These are phyloP conservation scores for Drosophila anceps DNA, from an alignment of 2,888 invertebrate genomes.

Conservation along the genomic window DNA sequence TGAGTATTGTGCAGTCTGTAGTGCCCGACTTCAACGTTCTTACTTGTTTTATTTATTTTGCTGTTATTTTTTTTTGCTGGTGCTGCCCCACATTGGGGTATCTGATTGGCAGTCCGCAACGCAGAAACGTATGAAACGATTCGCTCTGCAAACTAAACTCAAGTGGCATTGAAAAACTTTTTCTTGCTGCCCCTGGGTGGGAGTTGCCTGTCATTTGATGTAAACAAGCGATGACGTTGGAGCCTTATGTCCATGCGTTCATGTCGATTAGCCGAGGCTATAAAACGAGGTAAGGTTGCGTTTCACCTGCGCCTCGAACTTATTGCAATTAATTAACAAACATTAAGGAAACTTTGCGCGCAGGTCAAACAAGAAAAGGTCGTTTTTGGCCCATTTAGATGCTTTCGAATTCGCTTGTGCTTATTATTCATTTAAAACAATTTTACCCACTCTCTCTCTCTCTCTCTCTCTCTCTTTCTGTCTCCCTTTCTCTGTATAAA, in stretches of 20 bases:
- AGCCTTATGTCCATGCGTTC: slow-evolving; percentile 31
- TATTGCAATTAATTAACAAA: slow-evolving; percentile 66
- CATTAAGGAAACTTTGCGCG: slow-evolving; percentile 43
- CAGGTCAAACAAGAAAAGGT: slow-evolving; percentile 20
- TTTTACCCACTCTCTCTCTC: slow-evolving; percentile 7
- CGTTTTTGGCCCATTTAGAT: slow-evolving; percentile 31
- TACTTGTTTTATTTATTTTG: not conserved
- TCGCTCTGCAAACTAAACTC: slow-evolving; percentile 48
- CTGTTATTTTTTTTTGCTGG: slow-evolving; percentile 7
- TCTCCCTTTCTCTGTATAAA: slow-evolving; percentile 39
- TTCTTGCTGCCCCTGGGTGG: slow-evolving; percentile 18
- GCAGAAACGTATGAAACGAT: slow-evolving; percentile 37
- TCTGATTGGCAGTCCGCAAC: slow-evolving; percentile 12
- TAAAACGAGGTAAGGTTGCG: not conserved
- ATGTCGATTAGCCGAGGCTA: slow-evolving; percentile 42
- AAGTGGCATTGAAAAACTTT: slow-evolving; percentile 65
- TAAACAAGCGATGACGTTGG: slow-evolving; percentile 44
- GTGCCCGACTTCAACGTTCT: not conserved
- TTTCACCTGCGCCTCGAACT: slow-evolving; percentile 35
- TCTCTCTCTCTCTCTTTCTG: not conserved
- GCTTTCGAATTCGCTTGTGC: slow-evolving; percentile 32
- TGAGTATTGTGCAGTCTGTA: not conserved
- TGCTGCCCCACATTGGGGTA: slow-evolving; percentile 33
- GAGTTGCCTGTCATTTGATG: slow-evolving; percentile 33
- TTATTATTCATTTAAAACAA: slow-evolving; percentile 61